Evolutionary conservation across 2,113 vertebrate species (phyloP), one percentile per base, ranked within the genome.

Genomic region (Nansenia antarctica): DNA sequence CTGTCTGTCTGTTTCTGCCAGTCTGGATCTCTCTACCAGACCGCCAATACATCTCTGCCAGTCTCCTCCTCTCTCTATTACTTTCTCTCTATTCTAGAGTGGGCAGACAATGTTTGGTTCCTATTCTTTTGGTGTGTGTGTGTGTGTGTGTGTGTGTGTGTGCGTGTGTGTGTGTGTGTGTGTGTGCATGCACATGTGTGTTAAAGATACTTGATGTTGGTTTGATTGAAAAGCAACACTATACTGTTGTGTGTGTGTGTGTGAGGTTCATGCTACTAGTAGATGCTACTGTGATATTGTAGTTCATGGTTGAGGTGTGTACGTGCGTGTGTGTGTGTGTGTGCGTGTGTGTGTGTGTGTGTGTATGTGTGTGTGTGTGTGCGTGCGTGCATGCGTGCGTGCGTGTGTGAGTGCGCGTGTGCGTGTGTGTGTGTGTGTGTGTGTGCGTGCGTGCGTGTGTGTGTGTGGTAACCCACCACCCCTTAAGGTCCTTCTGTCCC

Each of bases 61-160:
- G 11, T 32, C 35, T 18, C 35, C 42, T 0, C 54, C 57, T 30
- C 32, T 42, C 5, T 49, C 18, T 32, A n/a, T 31, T 60, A 24
- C 42, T 26, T 35, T 49, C 45, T 34, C 55, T 60, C 8, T 32
- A n/a, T n/a, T n/a, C n/a, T n/a, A n/a, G n/a, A n/a, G n/a, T n/a
- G n/a, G n/a, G n/a, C n/a, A n/a, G n/a, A n/a, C n/a, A n/a, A n/a
- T 47, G 32, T 35, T 14, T 62, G 39, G 2, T 11, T 37, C 32
- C 63, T 11, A 37, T 37, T 37, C 35, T 37, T 37, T 37, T 3
- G 37, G 63, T 59, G 37, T 49, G 3, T 22, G 32, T 59, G 42
- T 65, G 52, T 59, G 35, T 39, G 37, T 75, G n/a, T 9, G 45
- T n/a, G 45, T 8, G 15, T 30, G 42, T 53, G 24, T 45, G 14